These are phyloP conservation scores for Melanocharis versteri DNA, from an alignment of 2,113 vertebrate genomes.

Conservation along the genomic window DNA sequence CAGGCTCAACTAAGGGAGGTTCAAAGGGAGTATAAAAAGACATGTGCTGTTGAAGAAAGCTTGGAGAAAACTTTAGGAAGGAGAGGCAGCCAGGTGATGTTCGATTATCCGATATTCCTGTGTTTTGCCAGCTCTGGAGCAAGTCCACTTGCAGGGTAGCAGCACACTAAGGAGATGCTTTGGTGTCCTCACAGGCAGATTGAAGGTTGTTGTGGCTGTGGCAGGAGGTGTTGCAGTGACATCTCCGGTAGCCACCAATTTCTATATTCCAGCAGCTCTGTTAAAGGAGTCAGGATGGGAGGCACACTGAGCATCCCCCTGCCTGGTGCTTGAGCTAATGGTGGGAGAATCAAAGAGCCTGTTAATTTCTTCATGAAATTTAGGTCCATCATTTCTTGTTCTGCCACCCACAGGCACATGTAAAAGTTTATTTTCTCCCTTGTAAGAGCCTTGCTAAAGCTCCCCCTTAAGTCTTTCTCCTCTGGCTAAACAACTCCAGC, in stretches of 20 bases:
- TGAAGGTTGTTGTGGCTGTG: neutral
- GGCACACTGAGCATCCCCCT: neutral
- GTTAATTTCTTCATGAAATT: neutral
- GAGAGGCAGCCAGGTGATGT: neutral
- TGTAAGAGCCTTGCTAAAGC: neutral
- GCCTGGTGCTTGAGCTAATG: neutral
- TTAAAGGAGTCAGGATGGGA: neutral
- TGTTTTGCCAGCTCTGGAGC: neutral
- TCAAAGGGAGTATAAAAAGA: neutral
- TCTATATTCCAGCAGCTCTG: neutral
- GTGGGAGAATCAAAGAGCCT: neutral
- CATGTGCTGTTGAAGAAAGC: neutral
- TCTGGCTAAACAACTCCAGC: neutral
- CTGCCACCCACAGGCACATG: accelerated
- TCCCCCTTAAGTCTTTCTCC: neutral
- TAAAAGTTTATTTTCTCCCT: neutral
- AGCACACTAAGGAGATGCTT: neutral
- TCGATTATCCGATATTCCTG: neutral
- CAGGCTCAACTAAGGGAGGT: neutral
- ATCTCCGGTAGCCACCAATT: neutral
- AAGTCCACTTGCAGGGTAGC: neutral
- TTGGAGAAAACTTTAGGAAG: neutral
- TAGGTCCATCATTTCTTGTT: neutral
- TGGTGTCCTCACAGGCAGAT: neutral
- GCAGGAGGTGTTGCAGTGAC: neutral